phyloP scores from a whole-genome alignment of 2,888 invertebrate species.

The Nemotelus nigrinus region DNA sequence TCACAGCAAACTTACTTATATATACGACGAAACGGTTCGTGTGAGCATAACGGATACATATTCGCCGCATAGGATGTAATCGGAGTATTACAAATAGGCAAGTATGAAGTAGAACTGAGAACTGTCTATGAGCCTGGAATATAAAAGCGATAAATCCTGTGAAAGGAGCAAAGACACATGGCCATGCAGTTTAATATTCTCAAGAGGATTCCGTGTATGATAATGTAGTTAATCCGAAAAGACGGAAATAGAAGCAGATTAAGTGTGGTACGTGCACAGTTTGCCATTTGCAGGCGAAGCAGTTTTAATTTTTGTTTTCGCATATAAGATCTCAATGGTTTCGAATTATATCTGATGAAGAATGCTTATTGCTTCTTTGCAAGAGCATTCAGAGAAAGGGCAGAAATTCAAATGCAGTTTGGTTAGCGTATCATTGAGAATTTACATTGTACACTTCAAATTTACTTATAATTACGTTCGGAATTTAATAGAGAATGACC shows the following conservation, averaged over 20 bases:
- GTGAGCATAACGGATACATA: conserved; percentile 23
- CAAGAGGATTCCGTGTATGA: conserved; percentile 48
- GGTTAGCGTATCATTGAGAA: too few species aligned
- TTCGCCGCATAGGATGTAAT: conserved; percentile 27
- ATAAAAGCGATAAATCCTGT: conserved; percentile 46
- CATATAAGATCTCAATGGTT: conserved; percentile 35
- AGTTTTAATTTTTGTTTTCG: conserved; percentile 34
- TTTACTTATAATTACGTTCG: too few species aligned
- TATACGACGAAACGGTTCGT: conserved; percentile 9
- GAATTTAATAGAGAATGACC: too few species aligned
- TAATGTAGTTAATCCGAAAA: conserved; percentile 51
- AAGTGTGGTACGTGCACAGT: conserved; percentile 48
- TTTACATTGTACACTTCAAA: too few species aligned
- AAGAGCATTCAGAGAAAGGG: too few species aligned
- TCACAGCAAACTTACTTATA: not conserved
- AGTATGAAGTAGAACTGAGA: conserved; percentile 32
- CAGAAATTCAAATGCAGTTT: too few species aligned
- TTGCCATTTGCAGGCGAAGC: conserved; percentile 33
- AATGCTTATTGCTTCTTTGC: not conserved
- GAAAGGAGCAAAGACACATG: conserved; percentile 48
- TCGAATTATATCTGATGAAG: conserved; percentile 34
- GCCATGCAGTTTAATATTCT: conserved; percentile 50
- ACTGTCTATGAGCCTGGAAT: conserved; percentile 44
- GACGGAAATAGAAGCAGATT: conserved; percentile 51
- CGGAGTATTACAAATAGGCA: conserved; percentile 41